Conservation (phyloP, 2,888 invertebrate species). For the Tupiocoris notatus region DNA sequence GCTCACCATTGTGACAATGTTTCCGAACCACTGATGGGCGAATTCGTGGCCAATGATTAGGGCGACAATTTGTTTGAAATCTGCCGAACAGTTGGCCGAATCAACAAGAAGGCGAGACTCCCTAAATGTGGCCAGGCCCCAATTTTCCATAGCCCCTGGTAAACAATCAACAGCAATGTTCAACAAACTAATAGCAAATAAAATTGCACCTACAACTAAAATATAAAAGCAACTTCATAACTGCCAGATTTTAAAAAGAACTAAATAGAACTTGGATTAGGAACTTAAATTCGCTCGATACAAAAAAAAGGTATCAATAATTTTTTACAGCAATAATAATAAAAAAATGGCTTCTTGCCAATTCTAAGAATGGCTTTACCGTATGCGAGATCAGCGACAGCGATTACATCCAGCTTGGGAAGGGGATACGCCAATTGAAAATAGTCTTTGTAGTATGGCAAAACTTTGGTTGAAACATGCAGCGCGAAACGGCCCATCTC, state of each 20-base stretch:
- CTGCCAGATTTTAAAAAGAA: no score
- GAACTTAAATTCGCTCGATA: no score
- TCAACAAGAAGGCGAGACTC: constrained; percentile 90
- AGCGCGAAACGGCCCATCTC: constrained; percentile 90
- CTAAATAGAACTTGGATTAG: constrained; percentile 2
- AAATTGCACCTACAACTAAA: no score
- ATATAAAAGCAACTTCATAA: no score
- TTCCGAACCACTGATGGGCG: constrained; percentile 98
- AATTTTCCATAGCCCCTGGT: constrained; percentile 92
- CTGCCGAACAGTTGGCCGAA: constrained; percentile 82
- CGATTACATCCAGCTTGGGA: constrained; percentile 94
- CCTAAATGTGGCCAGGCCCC: constrained; percentile 91
- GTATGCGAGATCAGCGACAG: constrained; percentile 91
- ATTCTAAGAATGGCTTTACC: no score
- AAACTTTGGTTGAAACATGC: constrained; percentile 82
- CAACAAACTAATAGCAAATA: no score
- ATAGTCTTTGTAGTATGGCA: constrained; percentile 93
- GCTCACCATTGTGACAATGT: constrained; percentile 87
- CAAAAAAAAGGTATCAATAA: no score
- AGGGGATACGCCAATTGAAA: constrained; percentile 92
- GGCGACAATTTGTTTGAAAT: constrained; percentile 80
- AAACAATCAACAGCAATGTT: no score
- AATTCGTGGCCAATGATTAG: constrained; percentile 88
- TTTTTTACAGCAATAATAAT: no score
- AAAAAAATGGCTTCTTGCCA: no score